These are phyloP conservation scores for Hetaerina americana DNA, from an alignment of 1,140 invertebrate genomes.

Conservation along the genomic window DNA sequence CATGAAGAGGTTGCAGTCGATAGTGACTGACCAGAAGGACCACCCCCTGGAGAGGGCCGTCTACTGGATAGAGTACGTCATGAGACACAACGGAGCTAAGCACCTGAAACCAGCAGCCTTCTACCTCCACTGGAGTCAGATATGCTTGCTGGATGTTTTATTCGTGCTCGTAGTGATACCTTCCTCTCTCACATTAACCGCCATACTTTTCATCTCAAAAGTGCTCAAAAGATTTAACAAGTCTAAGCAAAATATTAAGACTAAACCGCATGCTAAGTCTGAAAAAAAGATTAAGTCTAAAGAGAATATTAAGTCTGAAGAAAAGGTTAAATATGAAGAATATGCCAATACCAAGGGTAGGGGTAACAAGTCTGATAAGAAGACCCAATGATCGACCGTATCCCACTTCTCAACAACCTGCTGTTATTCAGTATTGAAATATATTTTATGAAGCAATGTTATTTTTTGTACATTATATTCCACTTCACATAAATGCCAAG, in stretches of 20 bases:
- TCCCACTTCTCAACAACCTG: too few species aligned
- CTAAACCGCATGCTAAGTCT: not conserved
- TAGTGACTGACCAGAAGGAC: conserved; percentile 37
- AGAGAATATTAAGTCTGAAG: too few species aligned
- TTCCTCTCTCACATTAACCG: not conserved
- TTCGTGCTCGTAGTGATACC: conserved; percentile 5
- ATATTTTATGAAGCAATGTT: too few species aligned
- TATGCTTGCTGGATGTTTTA: conserved; percentile 36
- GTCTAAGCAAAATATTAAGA: not conserved
- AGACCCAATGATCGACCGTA: too few species aligned
- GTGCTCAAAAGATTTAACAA: not conserved
- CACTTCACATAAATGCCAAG: too few species aligned
- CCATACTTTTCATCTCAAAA: not conserved
- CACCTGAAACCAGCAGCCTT: conserved; percentile 33
- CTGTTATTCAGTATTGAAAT: too few species aligned
- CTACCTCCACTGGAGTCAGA: conserved; percentile 34
- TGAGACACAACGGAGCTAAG: conserved; percentile 40
- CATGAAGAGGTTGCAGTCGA: not conserved
- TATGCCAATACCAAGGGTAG: too few species aligned
- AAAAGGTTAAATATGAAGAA: too few species aligned
- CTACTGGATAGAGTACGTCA: conserved; percentile 55
- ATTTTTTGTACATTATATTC: too few species aligned
- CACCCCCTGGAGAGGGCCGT: conserved; percentile 46
- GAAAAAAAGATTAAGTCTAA: not conserved
- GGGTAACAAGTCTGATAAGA: too few species aligned